Base-by-base conservation (phyloP, 1,140 invertebrate species). In the Probaryconus sp. region DNA sequence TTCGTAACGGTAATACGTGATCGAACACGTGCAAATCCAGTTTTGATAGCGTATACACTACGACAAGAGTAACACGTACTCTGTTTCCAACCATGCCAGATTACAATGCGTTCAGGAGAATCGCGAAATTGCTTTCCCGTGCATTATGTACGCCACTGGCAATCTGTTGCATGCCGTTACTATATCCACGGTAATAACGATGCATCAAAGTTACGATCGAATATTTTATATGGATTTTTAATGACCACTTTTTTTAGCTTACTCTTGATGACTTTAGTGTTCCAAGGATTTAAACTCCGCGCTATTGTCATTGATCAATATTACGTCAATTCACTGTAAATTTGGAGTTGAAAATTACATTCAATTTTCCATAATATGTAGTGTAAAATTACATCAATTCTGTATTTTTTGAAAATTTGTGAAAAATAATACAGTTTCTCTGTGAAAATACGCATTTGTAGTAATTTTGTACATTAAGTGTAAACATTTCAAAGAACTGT, bases 141-240 rank as follows among this genome's bases (percentile, higher is more conserved):
- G 67, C 60, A 80, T 80, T 78, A 79, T 78, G 63, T 60, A 76
- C 47, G 45, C 64, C 63, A 47, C 55, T 28, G 42, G 69, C 77
- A 78, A 78, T 79, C 75, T 79, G 79, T 81, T 79, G 79, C 76
- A 60, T 53, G 20, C 31, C 14, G 35, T 13, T 38, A 18, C 9
- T 38, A 24, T 50, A 31, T 31, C 10, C 30, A 31, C 30, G 11
- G 35, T 40, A 61, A 61, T 50, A 61, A 61, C 58, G 5, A 40
- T 61, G 35, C 20, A 40, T 61, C 58, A 61, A 50, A 50, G 43
- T 61, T 50, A 61, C 45, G 58, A 61, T 61, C 58, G 33, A 50
- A 61, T 61, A 48, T 61, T 40, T 61, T 42, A 50, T 42, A 60
- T 60, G 10, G 56, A 60, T 48, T 60, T 60, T 60, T 60, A 60